These are phyloP conservation scores for Capitulum mitella DNA, from an alignment of 2,888 invertebrate species.

Conservation along the genomic window DNA sequence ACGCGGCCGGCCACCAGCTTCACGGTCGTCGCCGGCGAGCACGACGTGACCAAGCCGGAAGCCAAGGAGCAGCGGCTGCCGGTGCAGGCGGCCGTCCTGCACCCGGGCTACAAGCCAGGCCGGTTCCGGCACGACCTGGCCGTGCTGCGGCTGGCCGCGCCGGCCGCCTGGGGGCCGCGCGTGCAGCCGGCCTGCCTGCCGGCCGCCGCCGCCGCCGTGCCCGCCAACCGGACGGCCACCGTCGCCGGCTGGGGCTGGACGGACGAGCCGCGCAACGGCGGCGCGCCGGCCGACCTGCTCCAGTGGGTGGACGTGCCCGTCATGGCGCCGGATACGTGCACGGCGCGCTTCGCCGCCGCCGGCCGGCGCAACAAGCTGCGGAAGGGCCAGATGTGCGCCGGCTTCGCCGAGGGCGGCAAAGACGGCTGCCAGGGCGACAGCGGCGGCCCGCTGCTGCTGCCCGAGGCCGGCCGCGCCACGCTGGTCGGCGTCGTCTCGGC, in stretches of 20 bases:
- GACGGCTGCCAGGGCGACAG: conserved; percentile 41
- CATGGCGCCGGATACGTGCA: conserved; percentile 37
- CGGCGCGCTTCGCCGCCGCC: conserved; percentile 38
- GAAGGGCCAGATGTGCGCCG: conserved; percentile 39
- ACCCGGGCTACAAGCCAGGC: conserved; percentile 39
- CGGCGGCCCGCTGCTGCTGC: conserved; percentile 39
- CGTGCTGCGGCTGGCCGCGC: conserved; percentile 40
- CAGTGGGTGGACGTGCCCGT: conserved; percentile 38
- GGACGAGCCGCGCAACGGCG: conserved; percentile 32
- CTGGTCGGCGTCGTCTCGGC: conserved; percentile 39
- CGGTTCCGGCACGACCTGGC: conserved; percentile 41
- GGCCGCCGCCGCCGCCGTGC: conserved; percentile 27
- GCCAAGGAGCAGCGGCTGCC: not conserved
- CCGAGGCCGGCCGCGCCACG: conserved; percentile 34
- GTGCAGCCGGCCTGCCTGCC: conserved; percentile 43
- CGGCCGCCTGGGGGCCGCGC: conserved; percentile 38
- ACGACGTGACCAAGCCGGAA: not conserved
- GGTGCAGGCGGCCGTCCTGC: conserved; percentile 35
- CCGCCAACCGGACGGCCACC: conserved; percentile 36
- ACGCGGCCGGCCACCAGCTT: conserved; percentile 46
- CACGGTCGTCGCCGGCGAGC: conserved; percentile 13
- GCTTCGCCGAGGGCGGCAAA: conserved; percentile 38
- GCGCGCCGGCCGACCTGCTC: conserved; percentile 35
- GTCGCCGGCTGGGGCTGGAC: conserved; percentile 40
- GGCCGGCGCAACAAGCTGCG: conserved; percentile 37